These are phyloP conservation scores for Drosophila putrida DNA, from an alignment of 2,888 invertebrate genomes.

Conservation along the genomic window DNA sequence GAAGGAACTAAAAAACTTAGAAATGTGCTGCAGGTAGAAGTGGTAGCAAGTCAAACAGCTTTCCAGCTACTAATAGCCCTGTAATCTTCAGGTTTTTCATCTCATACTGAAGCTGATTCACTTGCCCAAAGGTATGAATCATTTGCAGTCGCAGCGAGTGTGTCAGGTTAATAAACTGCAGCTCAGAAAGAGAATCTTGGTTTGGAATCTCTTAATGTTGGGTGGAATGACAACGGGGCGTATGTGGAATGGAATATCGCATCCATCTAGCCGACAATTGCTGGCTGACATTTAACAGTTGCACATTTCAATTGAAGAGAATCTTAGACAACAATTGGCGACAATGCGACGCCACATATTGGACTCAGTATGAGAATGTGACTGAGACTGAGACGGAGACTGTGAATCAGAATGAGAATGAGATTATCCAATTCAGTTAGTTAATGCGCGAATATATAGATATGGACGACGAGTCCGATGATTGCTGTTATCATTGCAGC, in stretches of 20 bases:
- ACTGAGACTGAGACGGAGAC: conserved; percentile 22
- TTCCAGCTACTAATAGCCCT: conserved; percentile 20
- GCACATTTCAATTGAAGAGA: conserved; percentile 83
- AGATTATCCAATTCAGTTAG: conserved; percentile 82
- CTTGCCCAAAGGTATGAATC: conserved; percentile 45
- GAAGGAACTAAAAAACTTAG: not conserved
- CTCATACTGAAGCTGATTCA: conserved; percentile 19
- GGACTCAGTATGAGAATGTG: conserved; percentile 22
- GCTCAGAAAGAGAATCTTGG: conserved; percentile 5
- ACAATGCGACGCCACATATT: conserved; percentile 59
- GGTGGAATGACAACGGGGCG: conserved; percentile 54
- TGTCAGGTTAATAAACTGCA: conserved; percentile 61
- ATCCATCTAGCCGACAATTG: conserved; percentile 80
- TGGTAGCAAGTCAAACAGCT: conserved; percentile 24
- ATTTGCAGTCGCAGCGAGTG: conserved; percentile 14
- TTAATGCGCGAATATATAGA: conserved; percentile 55
- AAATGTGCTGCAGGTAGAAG: conserved; percentile 21
- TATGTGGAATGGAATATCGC: conserved; percentile 68
- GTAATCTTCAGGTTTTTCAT: conserved; percentile 12
- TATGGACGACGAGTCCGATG: conserved; percentile 6
- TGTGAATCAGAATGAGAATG: conserved; percentile 52
- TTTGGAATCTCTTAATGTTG: conserved; percentile 11
- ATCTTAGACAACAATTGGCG: conserved; percentile 61
- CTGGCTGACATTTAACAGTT: conserved; percentile 81
- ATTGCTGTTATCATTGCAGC: conserved; percentile 18